Conservation (phyloP, 1,140 invertebrate species). For the Hycleus cichorii region DNA sequence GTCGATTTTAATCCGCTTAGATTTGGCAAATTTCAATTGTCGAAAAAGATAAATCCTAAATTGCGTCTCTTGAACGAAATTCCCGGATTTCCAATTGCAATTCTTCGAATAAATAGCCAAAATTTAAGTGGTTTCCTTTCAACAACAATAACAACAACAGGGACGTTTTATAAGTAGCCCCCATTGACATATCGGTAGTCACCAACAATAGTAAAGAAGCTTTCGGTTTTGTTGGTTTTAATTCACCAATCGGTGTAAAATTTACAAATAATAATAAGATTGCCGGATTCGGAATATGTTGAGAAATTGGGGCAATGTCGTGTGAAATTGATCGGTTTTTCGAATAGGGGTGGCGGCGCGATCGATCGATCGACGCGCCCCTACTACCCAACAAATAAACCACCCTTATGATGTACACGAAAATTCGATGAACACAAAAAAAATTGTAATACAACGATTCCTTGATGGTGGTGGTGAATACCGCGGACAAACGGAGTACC, state of each 20-base stretch:
- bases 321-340: conserved; percentile 40
- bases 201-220: too few relatives aligned
- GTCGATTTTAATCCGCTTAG: conserved; percentile 21
- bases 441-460: too few relatives aligned
- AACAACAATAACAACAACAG: too few relatives aligned
- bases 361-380: conserved; percentile 25
- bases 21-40: too few relatives aligned
- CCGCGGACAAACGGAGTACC: conserved; percentile 37
- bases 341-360: conserved; percentile 5
- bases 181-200: background rate
- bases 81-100: too few relatives aligned
- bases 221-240: background rate
- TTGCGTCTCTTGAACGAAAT: conserved; percentile 1
- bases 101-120: too few relatives aligned
- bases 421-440: too few relatives aligned
- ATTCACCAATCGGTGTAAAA: background rate
- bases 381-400: background rate
- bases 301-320: conserved; percentile 33
- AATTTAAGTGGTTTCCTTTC: too few relatives aligned
- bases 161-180: background rate
- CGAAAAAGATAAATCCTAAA: conserved; percentile 12
- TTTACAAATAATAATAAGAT: background rate
- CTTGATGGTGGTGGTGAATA: conserved; percentile 25
- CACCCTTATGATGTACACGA: too few relatives aligned
- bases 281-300: background rate